These are phyloP conservation scores for Zaprionus vittiger DNA, from an alignment of 1,140 invertebrate genomes.

Conservation along the genomic window DNA sequence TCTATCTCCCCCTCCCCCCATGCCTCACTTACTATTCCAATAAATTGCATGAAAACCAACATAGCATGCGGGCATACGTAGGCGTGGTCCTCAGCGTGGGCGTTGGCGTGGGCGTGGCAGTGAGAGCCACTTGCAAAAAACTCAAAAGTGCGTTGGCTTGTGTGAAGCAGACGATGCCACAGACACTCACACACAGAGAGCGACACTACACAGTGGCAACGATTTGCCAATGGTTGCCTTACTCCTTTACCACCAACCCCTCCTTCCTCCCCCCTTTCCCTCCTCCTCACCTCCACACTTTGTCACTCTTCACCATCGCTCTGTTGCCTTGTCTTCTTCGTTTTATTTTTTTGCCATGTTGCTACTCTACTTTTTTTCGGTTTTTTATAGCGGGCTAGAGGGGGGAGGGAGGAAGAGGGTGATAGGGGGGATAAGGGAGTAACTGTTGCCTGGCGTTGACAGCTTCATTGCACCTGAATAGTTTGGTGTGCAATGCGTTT, in stretches of 20 bases:
- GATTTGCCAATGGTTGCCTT: constrained; percentile 14
- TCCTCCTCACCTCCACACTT: not conserved
- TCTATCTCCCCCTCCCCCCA: not conserved
- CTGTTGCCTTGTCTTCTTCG: not conserved
- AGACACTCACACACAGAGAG: not conserved
- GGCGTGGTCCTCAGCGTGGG: not conserved
- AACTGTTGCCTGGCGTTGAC: constrained; percentile 41
- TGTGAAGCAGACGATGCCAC: constrained; percentile 1
- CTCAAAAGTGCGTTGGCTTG: constrained; percentile 47
- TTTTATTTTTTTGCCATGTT: not conserved
- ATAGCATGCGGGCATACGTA: not conserved
- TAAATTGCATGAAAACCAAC: constrained; percentile 29
- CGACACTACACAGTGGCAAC: constrained; percentile 20
- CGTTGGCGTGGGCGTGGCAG: constrained; percentile 34
- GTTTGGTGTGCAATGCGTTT: constrained; percentile 25
- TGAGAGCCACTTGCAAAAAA: constrained; percentile 34
- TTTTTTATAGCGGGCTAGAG: not conserved
- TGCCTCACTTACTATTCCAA: constrained; percentile 22
- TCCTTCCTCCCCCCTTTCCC: no score
- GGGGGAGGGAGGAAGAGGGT: not conserved
- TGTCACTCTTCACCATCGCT: not conserved
- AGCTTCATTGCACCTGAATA: constrained; percentile 49
- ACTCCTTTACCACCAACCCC: not conserved
- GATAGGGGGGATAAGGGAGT: not conserved
- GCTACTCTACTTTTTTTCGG: not conserved